These are phyloP conservation scores for Myotis daubentonii DNA, from an alignment of 2,797 vertebrate genomes.

Conservation along the genomic window DNA sequence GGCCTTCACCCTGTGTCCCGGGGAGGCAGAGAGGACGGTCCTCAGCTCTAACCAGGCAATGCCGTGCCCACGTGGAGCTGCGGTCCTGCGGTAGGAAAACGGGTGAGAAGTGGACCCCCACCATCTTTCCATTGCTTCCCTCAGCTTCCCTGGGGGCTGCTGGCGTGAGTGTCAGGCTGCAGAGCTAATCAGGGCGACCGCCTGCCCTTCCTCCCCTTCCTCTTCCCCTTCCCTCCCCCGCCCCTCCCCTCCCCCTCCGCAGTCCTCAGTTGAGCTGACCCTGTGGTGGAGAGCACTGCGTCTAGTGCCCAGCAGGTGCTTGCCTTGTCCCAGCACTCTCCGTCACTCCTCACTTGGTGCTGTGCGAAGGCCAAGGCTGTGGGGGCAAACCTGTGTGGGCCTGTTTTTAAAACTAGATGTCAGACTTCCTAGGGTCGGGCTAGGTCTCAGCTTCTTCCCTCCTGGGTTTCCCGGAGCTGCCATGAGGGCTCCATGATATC, in stretches of 20 bases:
- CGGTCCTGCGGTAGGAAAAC: neutral
- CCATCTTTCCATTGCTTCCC: too few relatives aligned
- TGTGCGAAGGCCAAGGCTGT: neutral
- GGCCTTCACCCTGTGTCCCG: neutral
- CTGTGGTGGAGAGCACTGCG: accelerated
- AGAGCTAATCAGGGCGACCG: neutral
- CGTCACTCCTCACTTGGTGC: neutral
- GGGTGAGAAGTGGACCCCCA: too few relatives aligned
- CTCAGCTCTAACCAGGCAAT: neutral
- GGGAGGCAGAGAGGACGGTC: neutral
- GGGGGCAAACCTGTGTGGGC: neutral
- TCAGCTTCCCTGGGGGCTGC: neutral
- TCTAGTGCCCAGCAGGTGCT: neutral
- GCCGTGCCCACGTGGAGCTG: neutral
- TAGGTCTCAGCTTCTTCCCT: neutral
- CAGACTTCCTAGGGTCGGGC: neutral
- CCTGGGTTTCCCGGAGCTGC: neutral
- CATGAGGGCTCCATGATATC: neutral
- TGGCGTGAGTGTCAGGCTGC: neutral
- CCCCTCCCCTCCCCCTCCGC: accelerated
- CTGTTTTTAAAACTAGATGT: neutral
- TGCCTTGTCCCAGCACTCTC: neutral
- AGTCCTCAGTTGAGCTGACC: neutral
- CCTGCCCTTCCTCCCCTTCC: too few relatives aligned
- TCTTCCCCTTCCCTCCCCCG: too few relatives aligned